These are phyloP conservation scores for Buphagus erythrorhynchus DNA, from an alignment of 2,797 vertebrate genomes.

Conservation along the genomic window DNA sequence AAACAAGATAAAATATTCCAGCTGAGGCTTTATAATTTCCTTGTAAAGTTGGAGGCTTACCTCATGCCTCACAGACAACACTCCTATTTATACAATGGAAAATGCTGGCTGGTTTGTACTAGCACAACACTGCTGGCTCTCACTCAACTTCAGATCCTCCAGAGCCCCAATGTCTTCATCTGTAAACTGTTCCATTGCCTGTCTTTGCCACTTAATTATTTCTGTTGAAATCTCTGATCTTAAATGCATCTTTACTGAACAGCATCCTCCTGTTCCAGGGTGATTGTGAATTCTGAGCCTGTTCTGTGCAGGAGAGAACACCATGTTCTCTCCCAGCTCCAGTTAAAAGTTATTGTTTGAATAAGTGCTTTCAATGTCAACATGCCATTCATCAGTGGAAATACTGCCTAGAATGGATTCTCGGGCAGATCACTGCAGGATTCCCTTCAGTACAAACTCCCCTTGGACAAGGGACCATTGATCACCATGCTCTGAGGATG, in stretches of 20 bases:
- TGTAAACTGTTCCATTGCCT: conserved; percentile 19
- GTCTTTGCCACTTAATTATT: conserved; percentile 18
- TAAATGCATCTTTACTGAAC: not conserved
- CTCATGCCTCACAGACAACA: conserved; percentile 13
- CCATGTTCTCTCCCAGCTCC: conserved; percentile 2
- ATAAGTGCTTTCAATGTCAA: not conserved
- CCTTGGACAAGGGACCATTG: not conserved
- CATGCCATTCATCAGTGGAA: conserved; percentile 3
- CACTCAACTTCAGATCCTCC: not conserved
- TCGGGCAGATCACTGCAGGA: not conserved
- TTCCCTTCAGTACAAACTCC: not conserved
- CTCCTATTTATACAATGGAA: conserved; percentile 27
- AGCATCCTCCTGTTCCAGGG: not conserved
- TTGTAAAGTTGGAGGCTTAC: conserved; percentile 24
- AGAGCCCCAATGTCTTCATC: not conserved
- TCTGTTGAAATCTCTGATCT: not conserved
- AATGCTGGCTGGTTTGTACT: conserved; percentile 23
- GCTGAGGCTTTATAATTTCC: conserved; percentile 30
- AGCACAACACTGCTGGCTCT: conserved; percentile 14
- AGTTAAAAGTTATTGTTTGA: not conserved
- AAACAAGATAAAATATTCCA: conserved; percentile 58
- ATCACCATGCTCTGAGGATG: not conserved
- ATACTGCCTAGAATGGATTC: not conserved
- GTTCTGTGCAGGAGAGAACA: not conserved
- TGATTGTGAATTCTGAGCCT: not conserved